Evolutionary conservation across 2,888 invertebrate genomes (phyloP).

Genomic region (Spodoptera littoralis): DNA sequence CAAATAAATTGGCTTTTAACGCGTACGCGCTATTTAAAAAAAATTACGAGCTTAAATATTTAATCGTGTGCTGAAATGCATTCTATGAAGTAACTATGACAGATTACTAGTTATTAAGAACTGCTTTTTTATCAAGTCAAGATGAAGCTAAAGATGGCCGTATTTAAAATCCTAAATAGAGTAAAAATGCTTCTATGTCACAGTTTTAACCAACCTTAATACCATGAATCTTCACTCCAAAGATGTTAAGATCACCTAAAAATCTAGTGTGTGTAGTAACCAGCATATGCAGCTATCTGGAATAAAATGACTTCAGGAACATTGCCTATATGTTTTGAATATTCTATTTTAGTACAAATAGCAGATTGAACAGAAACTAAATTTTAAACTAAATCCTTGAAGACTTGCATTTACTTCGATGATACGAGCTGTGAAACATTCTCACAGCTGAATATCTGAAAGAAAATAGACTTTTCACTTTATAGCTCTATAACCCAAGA

Average conservation of each 20-base stretch:
- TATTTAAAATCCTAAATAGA: too few relatives aligned
- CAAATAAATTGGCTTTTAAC: conserved; percentile 12
- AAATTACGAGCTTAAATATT: too few relatives aligned
- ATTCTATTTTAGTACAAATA: conserved; percentile 36
- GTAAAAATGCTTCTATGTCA: too few relatives aligned
- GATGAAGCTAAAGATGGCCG: too few relatives aligned
- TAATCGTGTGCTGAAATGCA: too few relatives aligned
- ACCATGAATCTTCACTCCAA: too few relatives aligned
- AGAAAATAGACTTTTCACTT: conserved; percentile 26
- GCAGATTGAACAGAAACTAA: conserved; percentile 42
- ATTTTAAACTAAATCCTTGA: conserved; percentile 38
- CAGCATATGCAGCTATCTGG: conserved; percentile 9
- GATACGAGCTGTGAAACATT: conserved; percentile 32
- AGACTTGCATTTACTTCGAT: conserved; percentile 23
- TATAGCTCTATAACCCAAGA: conserved; percentile 8
- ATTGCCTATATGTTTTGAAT: conserved; percentile 26
- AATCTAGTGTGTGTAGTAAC: too few relatives aligned
- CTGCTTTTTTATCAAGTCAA: too few relatives aligned
- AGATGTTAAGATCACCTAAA: too few relatives aligned
- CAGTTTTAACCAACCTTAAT: too few relatives aligned
- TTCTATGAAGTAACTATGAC: too few relatives aligned
- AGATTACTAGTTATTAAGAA: too few relatives aligned
- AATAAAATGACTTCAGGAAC: conserved; percentile 48
- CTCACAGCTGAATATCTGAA: conserved; percentile 12
- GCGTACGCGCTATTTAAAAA: background rate